Evolutionary conservation across 2,113 vertebrate genomes (phyloP), one percentile per base, ranked within the genome.

Genomic region (Rhegmatorhina hoffmannsi): DNA sequence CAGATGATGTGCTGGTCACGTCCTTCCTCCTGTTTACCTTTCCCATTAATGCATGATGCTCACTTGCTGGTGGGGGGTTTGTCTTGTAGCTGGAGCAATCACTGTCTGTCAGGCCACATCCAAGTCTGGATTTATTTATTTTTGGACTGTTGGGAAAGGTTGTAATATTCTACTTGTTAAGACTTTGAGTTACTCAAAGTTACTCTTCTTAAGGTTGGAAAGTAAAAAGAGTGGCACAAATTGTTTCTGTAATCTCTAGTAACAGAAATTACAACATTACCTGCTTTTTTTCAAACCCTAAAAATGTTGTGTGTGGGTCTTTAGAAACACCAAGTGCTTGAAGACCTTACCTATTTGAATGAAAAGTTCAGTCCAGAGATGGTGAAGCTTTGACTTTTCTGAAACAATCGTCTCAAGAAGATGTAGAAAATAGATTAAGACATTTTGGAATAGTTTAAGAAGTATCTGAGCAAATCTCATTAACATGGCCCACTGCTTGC

Each of bases 381-480:
- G 56, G 40, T 56, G 76, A 92, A 86, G 62, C n/a, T 59, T 60
- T 86, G 85, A 70, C 40, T 96, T 90, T 46, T 24, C 83, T 91
- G 86, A 90, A 87, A 56, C 82, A 91, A 29, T 52, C 50, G 33
- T 82, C 76, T 96, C 85, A 92, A 84, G 73, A 94, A 77, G 87
- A 94, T 96, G 76, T 44, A 73, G 88, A 94, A 95, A 96, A 91
- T 64, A 97, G 90, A 95, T 95, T 40, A 80, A 92, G 86, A 91
- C 82, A 47, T 86, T 94, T 94, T 90, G 68, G 90, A 93, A 88
- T 88, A 92, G 91, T 77, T 88, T 95, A 40, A 66, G 81, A 95
- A 92, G 59, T 86, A 92, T 97, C 84, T 97, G 78, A 95, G 80
- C 84, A 88, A 76, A 96, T 94, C 93, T 97, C 93, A 96, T 97